A percentile compares a stretch with the other conserved stretches of the same genome.
Evolutionary conservation across 2,113 vertebrate species (phyloP).

Genomic region (Aviceda subcristata): DNA sequence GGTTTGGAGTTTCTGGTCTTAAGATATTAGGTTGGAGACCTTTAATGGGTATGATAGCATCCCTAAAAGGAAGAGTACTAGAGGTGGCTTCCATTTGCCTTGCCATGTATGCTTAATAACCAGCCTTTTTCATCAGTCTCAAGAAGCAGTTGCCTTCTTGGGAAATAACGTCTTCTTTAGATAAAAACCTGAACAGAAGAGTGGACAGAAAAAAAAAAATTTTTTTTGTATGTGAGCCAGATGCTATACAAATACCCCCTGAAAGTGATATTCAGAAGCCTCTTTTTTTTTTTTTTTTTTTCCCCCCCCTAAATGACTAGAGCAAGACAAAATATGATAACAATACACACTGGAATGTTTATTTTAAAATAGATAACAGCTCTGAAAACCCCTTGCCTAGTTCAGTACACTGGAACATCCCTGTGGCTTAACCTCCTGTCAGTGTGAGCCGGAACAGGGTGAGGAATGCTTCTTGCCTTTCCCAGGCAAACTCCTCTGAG

Average conservation of each 20-base stretch:
- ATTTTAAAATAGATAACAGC: constrained; percentile 50
- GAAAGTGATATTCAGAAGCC: neutral
- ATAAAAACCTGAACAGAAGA: constrained; percentile 2
- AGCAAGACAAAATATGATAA: constrained; percentile 13
- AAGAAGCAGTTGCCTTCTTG: neutral
- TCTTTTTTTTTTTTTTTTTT: neutral
- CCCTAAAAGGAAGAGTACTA: neutral
- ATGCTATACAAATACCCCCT: neutral
- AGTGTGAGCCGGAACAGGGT: constrained; percentile 30
- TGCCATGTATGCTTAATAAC: neutral
- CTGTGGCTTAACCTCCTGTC: constrained; percentile 41
- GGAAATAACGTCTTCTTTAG: neutral
- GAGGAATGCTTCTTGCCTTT: constrained; percentile 46
- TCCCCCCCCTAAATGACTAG: neutral
- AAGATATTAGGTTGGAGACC: neutral
- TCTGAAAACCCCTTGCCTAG: constrained; percentile 32
- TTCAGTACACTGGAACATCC: constrained; percentile 15
- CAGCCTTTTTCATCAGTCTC: neutral
- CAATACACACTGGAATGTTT: constrained; percentile 38
- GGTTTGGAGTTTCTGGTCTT: constrained; percentile 25
- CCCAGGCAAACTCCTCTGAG: neutral
- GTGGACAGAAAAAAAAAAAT: neutral
- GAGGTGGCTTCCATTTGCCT: neutral
- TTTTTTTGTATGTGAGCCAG: neutral
- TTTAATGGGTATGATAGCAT: neutral